Percentiles rank a stretch among this genome's conserved stretches.
These are phyloP conservation scores for Phenganax marumi DNA, from an alignment of 92 coral and sea anemone species.

Conservation along the genomic window DNA sequence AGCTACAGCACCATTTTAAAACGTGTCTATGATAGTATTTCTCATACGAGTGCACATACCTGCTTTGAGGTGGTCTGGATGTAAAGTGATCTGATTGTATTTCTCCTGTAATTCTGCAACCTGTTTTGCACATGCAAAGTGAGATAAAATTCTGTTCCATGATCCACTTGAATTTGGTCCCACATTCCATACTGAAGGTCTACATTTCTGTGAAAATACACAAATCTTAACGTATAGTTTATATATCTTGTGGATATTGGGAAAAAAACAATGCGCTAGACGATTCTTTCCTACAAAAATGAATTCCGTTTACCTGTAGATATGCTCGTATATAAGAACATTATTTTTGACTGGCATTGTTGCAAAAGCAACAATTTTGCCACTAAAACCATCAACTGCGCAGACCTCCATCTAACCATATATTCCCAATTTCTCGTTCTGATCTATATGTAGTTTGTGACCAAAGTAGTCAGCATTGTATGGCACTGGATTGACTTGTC, in stretches of 20 bases:
- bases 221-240: background rate
- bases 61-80: slow-evolving; percentile 60
- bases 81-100: slow-evolving; percentile 36
- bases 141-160: slow-evolving; percentile 64
- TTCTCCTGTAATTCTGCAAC: slow-evolving; percentile 43
- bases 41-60: slow-evolving; percentile 27
- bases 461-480: slow-evolving; percentile 64
- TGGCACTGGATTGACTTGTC: slow-evolving; percentile 57
- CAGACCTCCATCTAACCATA: slow-evolving; percentile 66
- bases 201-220: slow-evolving; percentile 26
- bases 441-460: slow-evolving; percentile 62
- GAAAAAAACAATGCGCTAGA: slow-evolving; percentile 12
- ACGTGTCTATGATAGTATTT: too few species aligned
- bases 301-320: slow-evolving; percentile 52
- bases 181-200: slow-evolving; percentile 56
- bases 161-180: slow-evolving; percentile 67
- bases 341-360: slow-evolving; percentile 70
- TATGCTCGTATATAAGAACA: slow-evolving; percentile 51
- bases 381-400: slow-evolving; percentile 67
- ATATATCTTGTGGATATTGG: background rate
- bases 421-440: slow-evolving; percentile 61
- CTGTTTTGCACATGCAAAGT: slow-evolving; percentile 48
- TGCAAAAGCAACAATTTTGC: slow-evolving; percentile 58
- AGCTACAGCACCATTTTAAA: too few species aligned
- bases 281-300: background rate